phyloP scores from a whole-genome alignment of 2,888 invertebrate species.

The Cerastis rubricosa region DNA sequence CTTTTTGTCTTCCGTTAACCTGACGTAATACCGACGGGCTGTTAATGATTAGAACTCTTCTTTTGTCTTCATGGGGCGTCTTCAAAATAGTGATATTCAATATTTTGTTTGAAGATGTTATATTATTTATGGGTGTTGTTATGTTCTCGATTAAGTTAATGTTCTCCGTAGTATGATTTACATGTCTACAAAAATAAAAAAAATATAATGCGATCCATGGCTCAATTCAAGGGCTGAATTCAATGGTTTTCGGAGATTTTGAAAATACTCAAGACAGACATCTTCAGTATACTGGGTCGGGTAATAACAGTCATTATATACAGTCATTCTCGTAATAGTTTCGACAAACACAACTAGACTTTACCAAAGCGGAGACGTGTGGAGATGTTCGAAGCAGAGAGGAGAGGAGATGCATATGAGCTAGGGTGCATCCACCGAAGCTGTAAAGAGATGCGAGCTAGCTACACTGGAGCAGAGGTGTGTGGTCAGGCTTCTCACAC shows the following conservation, averaged over 20 bases:
- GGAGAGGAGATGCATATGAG: no score
- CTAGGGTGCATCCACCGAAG: no score
- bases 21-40: slow-evolving; percentile 26
- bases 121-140: not conserved
- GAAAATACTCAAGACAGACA: no score
- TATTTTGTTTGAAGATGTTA: not conserved
- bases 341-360: no score
- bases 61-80: not conserved
- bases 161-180: not conserved
- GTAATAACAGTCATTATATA: no score
- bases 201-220: not conserved
- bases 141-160: not conserved
- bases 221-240: no score
- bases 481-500: no score
- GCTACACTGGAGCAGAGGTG: no score
- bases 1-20: not conserved
- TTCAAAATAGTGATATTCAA: not conserved
- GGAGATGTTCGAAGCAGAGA: no score
- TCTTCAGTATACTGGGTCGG: not conserved
- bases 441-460: no score
- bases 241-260: not conserved
- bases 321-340: no score
- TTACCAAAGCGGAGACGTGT: no score
- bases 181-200: slow-evolving; percentile 19
- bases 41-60: slow-evolving; percentile 71